Evolutionary conservation across 2,113 vertebrate species (phyloP).

Genomic region (Marmota monax): DNA sequence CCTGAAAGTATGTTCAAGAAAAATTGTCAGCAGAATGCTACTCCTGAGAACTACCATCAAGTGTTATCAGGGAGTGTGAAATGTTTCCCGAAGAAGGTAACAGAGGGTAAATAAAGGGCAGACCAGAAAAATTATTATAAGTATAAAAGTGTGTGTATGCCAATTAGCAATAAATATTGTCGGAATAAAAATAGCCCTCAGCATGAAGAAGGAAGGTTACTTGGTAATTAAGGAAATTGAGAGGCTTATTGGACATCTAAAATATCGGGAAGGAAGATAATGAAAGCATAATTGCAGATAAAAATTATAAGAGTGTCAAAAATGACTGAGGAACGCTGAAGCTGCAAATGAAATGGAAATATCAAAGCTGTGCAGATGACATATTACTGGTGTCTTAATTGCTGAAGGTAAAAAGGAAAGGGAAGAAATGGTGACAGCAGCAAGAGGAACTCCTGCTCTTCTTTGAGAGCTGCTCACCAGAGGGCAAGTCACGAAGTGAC

Average conservation of each 20-base stretch:
- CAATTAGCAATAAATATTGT: conserved; percentile 81
- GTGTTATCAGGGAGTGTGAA: neutral
- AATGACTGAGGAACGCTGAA: conserved; percentile 73
- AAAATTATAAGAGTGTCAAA: conserved; percentile 81
- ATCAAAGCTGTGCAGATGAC: conserved; percentile 60
- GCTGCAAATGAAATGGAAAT: conserved; percentile 79
- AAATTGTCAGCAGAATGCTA: neutral
- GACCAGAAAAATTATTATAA: conserved; percentile 71
- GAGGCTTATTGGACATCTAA: conserved; percentile 76
- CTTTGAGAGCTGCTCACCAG: conserved; percentile 13
- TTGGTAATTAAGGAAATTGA: conserved; percentile 82
- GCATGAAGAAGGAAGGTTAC: conserved; percentile 76
- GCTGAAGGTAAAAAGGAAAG: conserved; percentile 64
- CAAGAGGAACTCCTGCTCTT: neutral
- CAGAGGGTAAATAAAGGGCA: conserved; percentile 78
- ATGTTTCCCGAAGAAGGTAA: conserved; percentile 59
- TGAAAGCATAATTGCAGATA: conserved; percentile 80
- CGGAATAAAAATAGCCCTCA: conserved; percentile 78
- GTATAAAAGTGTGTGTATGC: conserved; percentile 69
- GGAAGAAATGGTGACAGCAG: conserved; percentile 7
- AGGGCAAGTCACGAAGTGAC: conserved; percentile 26
- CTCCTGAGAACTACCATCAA: neutral
- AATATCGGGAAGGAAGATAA: conserved; percentile 78
- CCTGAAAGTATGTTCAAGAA: neutral
- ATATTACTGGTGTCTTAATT: conserved; percentile 64